phyloP scores from a whole-genome alignment of 2,888 invertebrate species.

The Papilio gigon region DNA sequence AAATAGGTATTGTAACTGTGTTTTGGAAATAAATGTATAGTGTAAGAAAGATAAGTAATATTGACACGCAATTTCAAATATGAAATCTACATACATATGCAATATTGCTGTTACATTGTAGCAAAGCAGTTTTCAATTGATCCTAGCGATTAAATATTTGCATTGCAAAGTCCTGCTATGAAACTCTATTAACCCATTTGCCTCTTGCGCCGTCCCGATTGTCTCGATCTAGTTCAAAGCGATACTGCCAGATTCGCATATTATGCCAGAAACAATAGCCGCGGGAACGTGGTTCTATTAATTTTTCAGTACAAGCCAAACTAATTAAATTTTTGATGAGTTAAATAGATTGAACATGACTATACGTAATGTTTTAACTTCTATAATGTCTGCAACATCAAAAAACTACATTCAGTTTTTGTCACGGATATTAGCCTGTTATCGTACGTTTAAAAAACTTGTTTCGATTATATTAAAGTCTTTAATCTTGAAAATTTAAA shows the following conservation, averaged over 20 bases:
- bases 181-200: slow-evolving; percentile 30
- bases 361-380: not conserved
- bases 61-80: not conserved
- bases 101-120: not conserved
- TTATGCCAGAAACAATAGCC: slow-evolving; percentile 56
- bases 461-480: not conserved
- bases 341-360: slow-evolving; percentile 52
- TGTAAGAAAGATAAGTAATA: no score
- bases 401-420: not conserved
- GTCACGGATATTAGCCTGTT: not conserved
- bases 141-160: not conserved
- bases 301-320: slow-evolving; percentile 56
- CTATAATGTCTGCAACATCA: not conserved
- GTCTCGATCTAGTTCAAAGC: slow-evolving; percentile 41
- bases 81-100: not conserved
- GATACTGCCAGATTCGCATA: slow-evolving; percentile 42
- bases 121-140: not conserved
- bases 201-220: slow-evolving; percentile 42
- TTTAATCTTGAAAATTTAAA: not conserved
- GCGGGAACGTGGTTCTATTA: slow-evolving; percentile 60
- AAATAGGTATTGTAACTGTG: no score
- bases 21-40: no score
- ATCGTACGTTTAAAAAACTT: not conserved
- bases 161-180: slow-evolving; percentile 45
- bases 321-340: slow-evolving; percentile 57